Percentiles rank a stretch among this genome's conserved stretches.
These are phyloP conservation scores for Zelleria hepariella DNA, from an alignment of 2,888 invertebrate genomes.

Conservation along the genomic window DNA sequence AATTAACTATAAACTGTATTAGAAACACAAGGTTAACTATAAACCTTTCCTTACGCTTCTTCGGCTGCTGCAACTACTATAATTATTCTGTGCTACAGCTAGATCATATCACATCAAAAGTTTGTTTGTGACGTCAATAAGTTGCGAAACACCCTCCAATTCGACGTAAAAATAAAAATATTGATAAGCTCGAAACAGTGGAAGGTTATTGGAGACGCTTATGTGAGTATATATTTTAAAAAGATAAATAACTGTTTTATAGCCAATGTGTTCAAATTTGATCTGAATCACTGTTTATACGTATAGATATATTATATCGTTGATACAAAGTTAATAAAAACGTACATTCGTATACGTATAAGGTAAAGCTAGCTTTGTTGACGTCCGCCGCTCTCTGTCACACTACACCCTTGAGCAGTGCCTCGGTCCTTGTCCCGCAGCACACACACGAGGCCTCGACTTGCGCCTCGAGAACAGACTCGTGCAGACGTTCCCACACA, in stretches of 20 bases:
- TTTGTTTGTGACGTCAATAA: background rate
- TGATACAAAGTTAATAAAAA: slow-evolving; percentile 65
- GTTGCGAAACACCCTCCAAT: background rate
- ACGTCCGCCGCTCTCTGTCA: slow-evolving; percentile 46
- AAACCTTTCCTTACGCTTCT: too few species aligned
- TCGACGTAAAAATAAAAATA: background rate
- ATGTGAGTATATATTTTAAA: background rate
- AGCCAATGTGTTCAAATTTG: slow-evolving; percentile 4
- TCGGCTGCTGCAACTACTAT: background rate
- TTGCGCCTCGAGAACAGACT: too few species aligned
- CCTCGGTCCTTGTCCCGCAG: slow-evolving; percentile 48
- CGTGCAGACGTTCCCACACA: slow-evolving; percentile 14
- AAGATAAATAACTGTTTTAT: slow-evolving; percentile 3
- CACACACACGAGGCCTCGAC: slow-evolving; percentile 28
- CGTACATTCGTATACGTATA: slow-evolving; percentile 65
- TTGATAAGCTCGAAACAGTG: background rate
- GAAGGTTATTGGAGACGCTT: background rate
- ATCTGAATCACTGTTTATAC: slow-evolving; percentile 43
- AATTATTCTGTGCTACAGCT: background rate
- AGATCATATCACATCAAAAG: too few species aligned
- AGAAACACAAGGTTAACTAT: background rate
- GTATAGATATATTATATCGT: slow-evolving; percentile 58
- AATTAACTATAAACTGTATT: background rate
- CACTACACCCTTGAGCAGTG: slow-evolving; percentile 31
- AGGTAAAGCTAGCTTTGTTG: slow-evolving; percentile 66